Evolutionary conservation across 2,797 vertebrate genomes (phyloP).

Genomic region (Peromyscus eremicus): DNA sequence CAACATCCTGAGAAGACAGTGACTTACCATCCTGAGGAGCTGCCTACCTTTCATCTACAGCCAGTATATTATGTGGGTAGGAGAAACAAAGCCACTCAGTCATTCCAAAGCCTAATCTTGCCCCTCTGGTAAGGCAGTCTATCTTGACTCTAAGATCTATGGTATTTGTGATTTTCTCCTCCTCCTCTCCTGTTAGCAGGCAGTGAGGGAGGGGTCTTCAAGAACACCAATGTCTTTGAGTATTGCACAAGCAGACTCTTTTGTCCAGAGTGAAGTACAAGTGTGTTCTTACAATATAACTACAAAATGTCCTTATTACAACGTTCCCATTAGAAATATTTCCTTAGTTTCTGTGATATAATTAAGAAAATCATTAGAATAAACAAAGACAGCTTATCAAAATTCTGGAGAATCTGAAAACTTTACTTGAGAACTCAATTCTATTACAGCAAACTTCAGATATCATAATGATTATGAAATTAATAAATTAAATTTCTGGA

Average conservation of each 20-base stretch:
- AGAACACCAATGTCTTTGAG: neutral
- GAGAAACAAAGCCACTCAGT: neutral
- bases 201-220: neutral
- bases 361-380: neutral
- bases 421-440: neutral
- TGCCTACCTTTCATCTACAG: neutral
- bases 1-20: neutral
- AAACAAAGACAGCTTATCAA: neutral
- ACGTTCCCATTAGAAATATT: neutral
- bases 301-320: neutral
- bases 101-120: neutral
- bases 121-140: neutral
- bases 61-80: neutral
- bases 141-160: neutral
- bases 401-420: neutral
- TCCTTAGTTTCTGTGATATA: neutral
- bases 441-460: neutral
- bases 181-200: neutral
- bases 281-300: neutral
- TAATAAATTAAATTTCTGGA: neutral
- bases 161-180: neutral
- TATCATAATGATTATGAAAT: neutral
- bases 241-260: neutral
- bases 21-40: neutral
- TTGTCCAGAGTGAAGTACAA: neutral